Percentiles rank a stretch among this genome's conserved stretches.
Conservation (phyloP, 2,797 vertebrate species). For the Aeoliscus strigatus region DNA sequence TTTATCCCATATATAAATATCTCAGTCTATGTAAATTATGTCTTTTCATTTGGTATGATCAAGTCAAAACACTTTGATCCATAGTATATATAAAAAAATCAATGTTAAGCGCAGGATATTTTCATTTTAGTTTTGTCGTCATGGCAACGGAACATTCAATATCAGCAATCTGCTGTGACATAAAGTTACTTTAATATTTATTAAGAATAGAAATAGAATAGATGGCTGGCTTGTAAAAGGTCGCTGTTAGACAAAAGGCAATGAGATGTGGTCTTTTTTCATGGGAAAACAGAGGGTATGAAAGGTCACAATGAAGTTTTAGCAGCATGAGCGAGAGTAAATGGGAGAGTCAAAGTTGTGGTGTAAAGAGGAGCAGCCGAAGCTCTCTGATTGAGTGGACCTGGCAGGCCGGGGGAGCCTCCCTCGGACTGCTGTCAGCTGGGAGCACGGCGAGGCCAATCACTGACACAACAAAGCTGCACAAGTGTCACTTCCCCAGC, state of each 20-base stretch:
- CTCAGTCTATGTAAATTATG: too few species aligned
- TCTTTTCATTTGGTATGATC: too few species aligned
- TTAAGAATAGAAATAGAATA: too few species aligned
- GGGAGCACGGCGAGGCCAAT: slow-evolving; percentile 67
- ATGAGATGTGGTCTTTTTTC: slow-evolving; percentile 2
- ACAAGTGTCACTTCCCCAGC: slow-evolving; percentile 77
- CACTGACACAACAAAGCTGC: slow-evolving; percentile 72
- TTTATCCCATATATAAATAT: too few species aligned
- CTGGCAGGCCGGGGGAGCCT: slow-evolving; percentile 79
- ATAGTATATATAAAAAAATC: too few species aligned
- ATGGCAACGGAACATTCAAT: too few species aligned
- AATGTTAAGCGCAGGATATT: too few species aligned
- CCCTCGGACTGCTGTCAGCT: slow-evolving; percentile 80
- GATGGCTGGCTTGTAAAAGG: not conserved
- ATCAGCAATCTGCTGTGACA: too few species aligned
- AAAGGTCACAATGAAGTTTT: slow-evolving; percentile 33
- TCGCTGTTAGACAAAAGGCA: not conserved
- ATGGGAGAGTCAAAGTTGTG: slow-evolving; percentile 13
- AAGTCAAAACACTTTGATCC: too few species aligned
- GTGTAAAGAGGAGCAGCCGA: slow-evolving; percentile 33
- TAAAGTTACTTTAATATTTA: too few species aligned
- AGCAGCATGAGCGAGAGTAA: slow-evolving; percentile 19
- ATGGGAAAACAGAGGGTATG: slow-evolving; percentile 1
- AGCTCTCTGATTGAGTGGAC: slow-evolving; percentile 76
- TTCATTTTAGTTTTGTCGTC: too few species aligned